Base-by-base conservation (phyloP, 2,797 vertebrate species). In the Tachyglossus aculeatus region DNA sequence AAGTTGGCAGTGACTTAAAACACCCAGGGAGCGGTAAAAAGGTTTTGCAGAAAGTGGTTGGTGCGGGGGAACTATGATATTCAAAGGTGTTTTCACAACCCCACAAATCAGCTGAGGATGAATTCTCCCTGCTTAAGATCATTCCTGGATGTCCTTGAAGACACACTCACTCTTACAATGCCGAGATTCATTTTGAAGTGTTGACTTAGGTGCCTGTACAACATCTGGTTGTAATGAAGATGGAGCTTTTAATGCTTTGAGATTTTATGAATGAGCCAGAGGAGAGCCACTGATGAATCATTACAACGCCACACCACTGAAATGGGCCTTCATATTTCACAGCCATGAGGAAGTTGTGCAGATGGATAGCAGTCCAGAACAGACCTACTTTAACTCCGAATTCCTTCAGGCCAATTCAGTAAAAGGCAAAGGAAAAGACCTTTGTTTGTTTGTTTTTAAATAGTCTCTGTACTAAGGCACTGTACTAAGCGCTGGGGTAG, bases 151-250 rank as follows among this genome's bases (percentile, higher is more conserved):
- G 56, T 37, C 74, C 62, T 78, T 76, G 67, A 78, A 56, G 65
- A 47, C 22, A 39, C 3, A 59, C 43, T 60, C 57, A 37, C 44
- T 63, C 68, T 68, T 63, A 21, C 40, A 68, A 59, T 56, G 15
- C 37, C 50, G 45, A 31, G 33, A 68, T 27, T 71, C 56, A 70
- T 59, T 59, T 37, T 54, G 50, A 81, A 69, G 48, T 52, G 71
- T 78, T 82, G 78, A 71, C 73, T 78, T 78, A 61, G 74, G 53
- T 1, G 13, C 32, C 71, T 72, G 24, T 64, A 55, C 76, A 74
- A 69, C 56, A 72, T 67, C 56, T 70, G 80, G 34, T 54, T 47
- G 58, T 64, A 74, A 77, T 77, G 71, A 82, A 78, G 66, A 70
- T 67, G 63, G 60, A 73, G 38, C 22, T 71, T 64, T 63, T 31